Base-by-base conservation (phyloP, 2,888 invertebrate genomes). In the Apocheima hispidaria region DNA sequence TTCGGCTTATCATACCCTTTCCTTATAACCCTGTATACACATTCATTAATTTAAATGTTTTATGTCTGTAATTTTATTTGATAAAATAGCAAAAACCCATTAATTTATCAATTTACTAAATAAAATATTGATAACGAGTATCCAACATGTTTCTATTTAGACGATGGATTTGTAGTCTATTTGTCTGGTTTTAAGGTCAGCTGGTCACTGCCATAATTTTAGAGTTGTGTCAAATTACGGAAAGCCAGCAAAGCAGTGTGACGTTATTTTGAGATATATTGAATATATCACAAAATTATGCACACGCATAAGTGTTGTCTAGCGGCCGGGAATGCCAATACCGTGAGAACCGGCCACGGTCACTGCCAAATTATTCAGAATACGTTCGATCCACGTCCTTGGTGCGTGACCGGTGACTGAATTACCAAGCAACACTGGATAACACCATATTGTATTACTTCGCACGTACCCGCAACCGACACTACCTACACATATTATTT, bases 361-460 rank as follows among this genome's bases (percentile, higher is more conserved):
- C 79, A 84, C 80, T 80, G 80, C 83, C 84, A 86, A 90, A 87
- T 88, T 90, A 92, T 91, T 87, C 90, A 79, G 82, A 79, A 81
- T 83, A 85, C 90, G 89, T 89, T 82, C 84, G 77, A 81, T 81
- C 70, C 82, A 79, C 88, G 91, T 89, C 91, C 91, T 92, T 92
- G 91, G 80, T 79, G 84, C 91, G 91, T 91, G 91, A 89, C 84
- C 78, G 71, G 91, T 68, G 74, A 79, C 73, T 80, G 73, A 86
- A 90, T 81, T 71, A 82, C 73, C 72, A 65, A 69, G 74, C 79
- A 76, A 78, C 82, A 81, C 83, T 73, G 65, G 67, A 76, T 78
- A 70, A 72, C 60, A 63, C 66, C 68, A 67, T 81, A 85, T 84
- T 81, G 78, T 75, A 77, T 83, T 80, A 81, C 83, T 78, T 81